Evolutionary conservation across 2,888 invertebrate species (phyloP), one percentile per base, ranked within the genome.

Genomic region (Leptinotarsa rubiginosa): DNA sequence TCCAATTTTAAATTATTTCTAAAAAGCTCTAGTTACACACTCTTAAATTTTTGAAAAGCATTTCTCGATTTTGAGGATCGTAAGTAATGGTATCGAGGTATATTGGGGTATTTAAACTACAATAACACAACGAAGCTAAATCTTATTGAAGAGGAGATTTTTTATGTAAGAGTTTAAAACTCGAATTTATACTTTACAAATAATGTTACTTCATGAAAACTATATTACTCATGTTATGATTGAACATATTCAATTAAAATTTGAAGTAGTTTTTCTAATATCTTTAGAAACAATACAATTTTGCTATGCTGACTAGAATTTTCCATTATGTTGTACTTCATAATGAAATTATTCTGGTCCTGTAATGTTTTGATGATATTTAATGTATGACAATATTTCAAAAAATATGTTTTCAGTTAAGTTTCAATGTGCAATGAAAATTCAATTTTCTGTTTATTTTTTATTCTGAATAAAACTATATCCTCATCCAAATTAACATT

Each of bases 31-130:
- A 41, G 25, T 62, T 70, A 47, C 15, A 69, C 69, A 50, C 80
- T 81, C 79, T 81, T 81, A 76, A 79, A 81, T 81, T 79, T 81
- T 81, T 80, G 79, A 79, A 77, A 75, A 67, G 78, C 66, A 70
- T 70, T 52, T n/a, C 62, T 62, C 12, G n/a, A 31, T 15, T 62
- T 31, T 25, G 31, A 31, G 20, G 15, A 13, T 15, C 18, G 12
- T 59, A 15, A 59, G 12, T 59, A 15, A 31, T 41, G 25, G 62
- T 62, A 25, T n/a, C 16, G 5, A 31, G 62, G 18, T 62, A 16
- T 13, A 31, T n/a, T 62, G 13, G 3, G 15, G 31, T 25, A 62
- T 25, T 4, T 31, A 15, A 31, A 4, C 20, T 56, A 20, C 56
- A 13, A 10, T 50, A 13, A 56, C 56, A 20, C 18, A 22, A 56